A percentile compares a stretch with the other conserved stretches of the same genome.
Conservation (phyloP, 2,113 vertebrate species). For the Spermophilus dauricus region DNA sequence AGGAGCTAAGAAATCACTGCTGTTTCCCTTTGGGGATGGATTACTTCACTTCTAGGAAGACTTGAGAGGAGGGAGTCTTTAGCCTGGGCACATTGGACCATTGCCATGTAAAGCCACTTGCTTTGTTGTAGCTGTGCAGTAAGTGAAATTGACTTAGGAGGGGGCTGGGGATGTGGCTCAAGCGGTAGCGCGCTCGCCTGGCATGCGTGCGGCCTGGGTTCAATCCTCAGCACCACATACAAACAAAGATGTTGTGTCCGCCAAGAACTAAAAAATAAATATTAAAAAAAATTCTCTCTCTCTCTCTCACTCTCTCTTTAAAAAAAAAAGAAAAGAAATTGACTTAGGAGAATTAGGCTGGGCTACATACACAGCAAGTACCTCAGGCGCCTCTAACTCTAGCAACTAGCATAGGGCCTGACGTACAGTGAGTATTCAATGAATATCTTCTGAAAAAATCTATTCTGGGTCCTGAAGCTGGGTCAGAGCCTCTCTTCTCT, state of each 20-base stretch:
- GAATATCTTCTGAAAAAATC: slow-evolving; percentile 40
- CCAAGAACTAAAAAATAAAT: no score
- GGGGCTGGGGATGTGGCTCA: no score
- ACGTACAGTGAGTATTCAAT: not conserved
- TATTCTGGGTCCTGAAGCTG: not conserved
- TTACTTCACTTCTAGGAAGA: not conserved
- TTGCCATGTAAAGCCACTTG: not conserved
- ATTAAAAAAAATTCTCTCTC: no score
- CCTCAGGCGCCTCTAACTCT: not conserved
- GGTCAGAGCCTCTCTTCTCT: not conserved
- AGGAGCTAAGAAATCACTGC: slow-evolving; percentile 28
- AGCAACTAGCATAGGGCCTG: not conserved
- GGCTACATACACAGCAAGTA: not conserved
- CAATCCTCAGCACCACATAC: no score
- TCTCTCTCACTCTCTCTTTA: no score
- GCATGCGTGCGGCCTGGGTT: no score
- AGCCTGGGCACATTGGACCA: not conserved
- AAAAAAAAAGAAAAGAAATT: no score
- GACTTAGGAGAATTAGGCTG: not conserved
- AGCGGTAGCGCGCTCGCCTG: no score
- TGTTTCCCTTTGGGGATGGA: not conserved
- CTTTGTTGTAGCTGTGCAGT: not conserved
- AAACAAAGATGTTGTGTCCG: no score
- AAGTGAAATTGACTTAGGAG: no score
- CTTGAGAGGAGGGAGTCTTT: not conserved